phyloP scores from a whole-genome alignment of 1,140 invertebrate genomes.

The Potamilus streckersoni region DNA sequence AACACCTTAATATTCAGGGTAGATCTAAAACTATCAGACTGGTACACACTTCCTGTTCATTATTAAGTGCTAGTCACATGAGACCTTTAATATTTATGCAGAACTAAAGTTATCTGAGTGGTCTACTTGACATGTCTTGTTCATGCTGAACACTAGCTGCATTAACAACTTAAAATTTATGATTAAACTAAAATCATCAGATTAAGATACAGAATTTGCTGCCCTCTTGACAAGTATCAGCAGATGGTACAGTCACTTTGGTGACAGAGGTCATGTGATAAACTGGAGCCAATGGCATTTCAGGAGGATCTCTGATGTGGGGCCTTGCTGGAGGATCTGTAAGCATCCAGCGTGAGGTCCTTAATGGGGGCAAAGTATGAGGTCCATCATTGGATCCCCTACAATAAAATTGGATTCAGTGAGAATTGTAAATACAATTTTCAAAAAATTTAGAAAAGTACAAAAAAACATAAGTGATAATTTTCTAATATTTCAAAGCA shows the following conservation, averaged over 20 bases:
- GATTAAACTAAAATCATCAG: neutral
- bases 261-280: slow-evolving; percentile 33
- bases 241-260: slow-evolving; percentile 29
- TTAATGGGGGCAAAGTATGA: slow-evolving; percentile 18
- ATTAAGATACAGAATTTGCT: slow-evolving; percentile 19
- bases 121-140: no score
- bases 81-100: no score
- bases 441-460: neutral
- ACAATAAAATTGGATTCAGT: slow-evolving; percentile 6
- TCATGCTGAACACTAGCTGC: no score
- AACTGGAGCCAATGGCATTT: slow-evolving; percentile 21
- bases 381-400: slow-evolving; percentile 3
- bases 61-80: no score
- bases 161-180: no score
- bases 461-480: neutral
- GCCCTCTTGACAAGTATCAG: slow-evolving; percentile 24
- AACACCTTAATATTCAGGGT: no score
- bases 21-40: no score
- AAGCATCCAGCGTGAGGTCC: slow-evolving; percentile 33
- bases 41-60: no score
- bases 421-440: neutral
- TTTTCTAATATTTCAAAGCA: neutral
- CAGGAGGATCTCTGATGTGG: slow-evolving; percentile 27
- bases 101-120: neutral
- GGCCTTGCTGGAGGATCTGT: slow-evolving; percentile 34